phyloP scores from a whole-genome alignment of 2,797 vertebrate genomes.

The Mycteria americana region DNA sequence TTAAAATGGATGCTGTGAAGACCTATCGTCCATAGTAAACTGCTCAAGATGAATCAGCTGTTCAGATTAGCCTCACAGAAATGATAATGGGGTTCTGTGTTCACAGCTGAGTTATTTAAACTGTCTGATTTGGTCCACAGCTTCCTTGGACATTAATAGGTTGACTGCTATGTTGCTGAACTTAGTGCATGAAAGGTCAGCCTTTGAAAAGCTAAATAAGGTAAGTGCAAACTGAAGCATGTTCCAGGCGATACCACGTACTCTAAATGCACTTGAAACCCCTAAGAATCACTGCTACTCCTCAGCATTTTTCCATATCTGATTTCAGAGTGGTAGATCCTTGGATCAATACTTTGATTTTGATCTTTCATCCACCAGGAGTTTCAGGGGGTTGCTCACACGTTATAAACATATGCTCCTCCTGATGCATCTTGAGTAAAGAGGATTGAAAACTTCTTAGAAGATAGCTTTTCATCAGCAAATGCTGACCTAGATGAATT shows the following conservation, averaged over 20 bases:
- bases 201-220: constrained; percentile 35
- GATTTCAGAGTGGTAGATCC: not conserved
- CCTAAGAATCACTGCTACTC: not conserved
- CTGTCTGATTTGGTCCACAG: not conserved
- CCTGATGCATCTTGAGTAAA: not conserved
- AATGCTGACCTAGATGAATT: not conserved
- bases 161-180: not conserved
- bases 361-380: not conserved
- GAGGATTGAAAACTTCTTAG: not conserved
- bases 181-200: constrained; percentile 12
- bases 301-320: not conserved
- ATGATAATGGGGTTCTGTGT: constrained; percentile 25
- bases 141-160: constrained; percentile 3
- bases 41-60: constrained; percentile 25
- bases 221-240: not conserved
- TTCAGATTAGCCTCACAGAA: constrained; percentile 28
- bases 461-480: not conserved
- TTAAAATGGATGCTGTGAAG: constrained; percentile 6
- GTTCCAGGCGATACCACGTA: not conserved
- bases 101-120: constrained; percentile 50
- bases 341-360: not conserved
- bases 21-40: constrained; percentile 10
- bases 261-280: not conserved
- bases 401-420: not conserved
- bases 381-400: not conserved